Base-by-base conservation (phyloP, 2,113 vertebrate genomes). In the Dasyornis broadbenti region DNA sequence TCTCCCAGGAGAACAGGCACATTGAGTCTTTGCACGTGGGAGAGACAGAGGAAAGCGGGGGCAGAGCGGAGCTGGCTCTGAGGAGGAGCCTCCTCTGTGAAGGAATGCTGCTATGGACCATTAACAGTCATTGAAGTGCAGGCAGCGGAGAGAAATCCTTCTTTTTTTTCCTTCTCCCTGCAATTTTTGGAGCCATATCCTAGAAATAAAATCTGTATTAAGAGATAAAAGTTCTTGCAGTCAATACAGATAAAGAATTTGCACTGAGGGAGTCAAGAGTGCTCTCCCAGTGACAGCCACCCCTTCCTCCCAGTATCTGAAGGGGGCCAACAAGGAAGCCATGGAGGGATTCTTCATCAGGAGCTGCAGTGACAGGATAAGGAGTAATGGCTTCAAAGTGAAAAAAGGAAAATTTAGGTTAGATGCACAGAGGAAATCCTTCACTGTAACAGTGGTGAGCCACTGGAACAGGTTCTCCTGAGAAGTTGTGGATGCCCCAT, bases 91-190 rank as follows among this genome's bases (percentile, higher is more conserved):
- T 76, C 13, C 20, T 69, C 24, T 61, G 40, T 44, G 59, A 65
- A 71, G 65, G 23, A 39, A 47, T 27, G 19, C 28, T 87, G 60
- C 18, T 30, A 11, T 5, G 20, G 65, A 39, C 50, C 33, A 27
- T 59, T 35, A 81, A 4, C 21, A 65, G 14, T 13, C 24, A 63
- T 18, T 77, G 60, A 64, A 84, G 53, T 33, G 27, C 24, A 45
- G 35, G 30, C 18, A 53, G 30, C 31, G 15, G 14, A 63, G 80
- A 92, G 44, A 3, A 33, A 59, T 40, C 12, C 15, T 20, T 10
- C 6, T 3, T 39, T 59, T 30, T 35, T 26, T 42, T 17, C 3
- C 5, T 4, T 5, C 2, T 7, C 8, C 21, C 30, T 23, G 10
- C 30, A 56, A 3, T 35, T 81, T 79, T 78, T 50, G 15, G 42